phyloP scores from a whole-genome alignment of 2,113 vertebrate species.

The Tamias sibiricus region DNA sequence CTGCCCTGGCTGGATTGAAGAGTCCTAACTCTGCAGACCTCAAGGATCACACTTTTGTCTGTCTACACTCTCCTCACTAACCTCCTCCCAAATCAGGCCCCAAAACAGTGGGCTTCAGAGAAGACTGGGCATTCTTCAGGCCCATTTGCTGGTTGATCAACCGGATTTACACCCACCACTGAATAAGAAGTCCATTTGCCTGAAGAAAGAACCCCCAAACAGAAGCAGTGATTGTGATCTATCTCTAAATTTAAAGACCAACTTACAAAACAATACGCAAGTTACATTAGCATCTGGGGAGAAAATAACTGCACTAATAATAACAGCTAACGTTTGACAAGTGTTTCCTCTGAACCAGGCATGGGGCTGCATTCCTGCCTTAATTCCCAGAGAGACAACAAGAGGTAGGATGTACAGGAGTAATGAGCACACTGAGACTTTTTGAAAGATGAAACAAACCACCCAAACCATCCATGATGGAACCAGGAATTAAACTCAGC shows the following conservation, averaged over 20 bases:
- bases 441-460: background rate
- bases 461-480: background rate
- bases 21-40: background rate
- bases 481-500: background rate
- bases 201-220: background rate
- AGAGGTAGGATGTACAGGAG: background rate
- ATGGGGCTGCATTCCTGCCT: background rate
- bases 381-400: background rate
- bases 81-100: background rate
- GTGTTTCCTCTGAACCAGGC: background rate
- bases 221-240: background rate
- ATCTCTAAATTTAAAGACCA: background rate
- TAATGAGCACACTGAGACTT: background rate
- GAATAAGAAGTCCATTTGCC: background rate
- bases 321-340: background rate
- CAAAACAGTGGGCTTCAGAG: background rate
- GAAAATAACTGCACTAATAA: background rate
- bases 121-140: background rate
- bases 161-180: background rate
- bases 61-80: background rate
- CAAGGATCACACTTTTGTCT: background rate
- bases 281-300: background rate
- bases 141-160: background rate
- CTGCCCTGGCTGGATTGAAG: background rate
- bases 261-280: background rate